Evolutionary conservation across 30 jellyfish, hydroid and myxozoan genomes (phyloP), one percentile per base, ranked within the genome.

Genomic region (Sanderia malayensis): DNA sequence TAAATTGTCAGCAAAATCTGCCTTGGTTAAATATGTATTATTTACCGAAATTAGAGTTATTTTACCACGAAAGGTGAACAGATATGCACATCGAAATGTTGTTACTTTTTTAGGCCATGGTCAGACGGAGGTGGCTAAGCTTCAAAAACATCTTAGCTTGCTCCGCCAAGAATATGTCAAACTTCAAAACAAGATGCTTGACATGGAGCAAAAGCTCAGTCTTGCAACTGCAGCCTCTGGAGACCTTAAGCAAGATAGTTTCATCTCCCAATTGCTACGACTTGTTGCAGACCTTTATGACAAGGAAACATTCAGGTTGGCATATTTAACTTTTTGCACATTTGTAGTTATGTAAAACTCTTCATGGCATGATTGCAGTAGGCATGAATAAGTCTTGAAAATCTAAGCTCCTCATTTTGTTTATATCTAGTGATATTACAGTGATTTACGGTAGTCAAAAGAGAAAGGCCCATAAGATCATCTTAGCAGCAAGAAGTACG

Each of bases 201-300:
- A 92, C 37, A 37, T 84, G 82, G 98, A 92, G 73, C 91, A 85
- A 67, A 92, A 92, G 94, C 93, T 84, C 67, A 47, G 95, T 30
- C 61, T 85, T n/a, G 98, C 96, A 7, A 19, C 82, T 58, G 98
- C 98, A 4, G 95, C 98, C 41, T 84, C 98, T 52, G 98, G 98
- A 24, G 92, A 92, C 58, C 85, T 92, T 28, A 55, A 59, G 7
- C 74, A 92, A 74, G 96, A 92, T 68, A 75, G 95, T 47, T 92
- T 78, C 76, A 85, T 85, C 27, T 68, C 96, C n/a, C 96, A 83
- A 67, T 68, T 92, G 25, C 72, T 92, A 82, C 74, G 81, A 19
- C 72, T 80, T 26, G 88, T 88, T 46, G 70, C 86, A 30, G 95
- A 85, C 64, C 80, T 92, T 19, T 74, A 82, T 80, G 96, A 92